Base-by-base conservation (phyloP, 2,888 invertebrate species). In the Metallyticus violacea region DNA sequence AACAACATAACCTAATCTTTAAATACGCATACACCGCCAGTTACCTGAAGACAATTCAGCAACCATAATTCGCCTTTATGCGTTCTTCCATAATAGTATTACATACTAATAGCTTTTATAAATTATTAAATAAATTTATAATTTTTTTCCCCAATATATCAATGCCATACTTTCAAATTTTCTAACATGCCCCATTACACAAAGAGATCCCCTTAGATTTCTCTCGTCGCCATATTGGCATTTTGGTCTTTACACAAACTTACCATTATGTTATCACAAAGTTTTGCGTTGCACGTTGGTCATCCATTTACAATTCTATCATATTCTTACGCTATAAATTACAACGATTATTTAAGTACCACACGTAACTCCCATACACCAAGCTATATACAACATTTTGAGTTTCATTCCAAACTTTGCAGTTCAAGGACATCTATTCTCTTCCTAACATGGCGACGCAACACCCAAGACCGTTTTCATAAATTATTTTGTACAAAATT, bases 241-340 rank as follows among this genome's bases (percentile, higher is more conserved):
- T 91, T 91, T 90, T 85, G 90, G 89, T 89, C 90, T 90, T 90
- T 90, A 91, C 91, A 90, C 91, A 90, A 92, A 93, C 93, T 93
- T 93, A 94, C 94, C 94, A 94, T 94, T 93, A 92, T 93, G 94
- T 93, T 94, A 94, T 95, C 94, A 93, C 93, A 93, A 94, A 93
- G 93, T 94, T 94, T 93, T 92, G 92, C 91, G 91, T 92, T 92
- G 92, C 91, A 92, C 91, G 90, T 90, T 90, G 91, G 92, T 92
- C 94, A 95, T 95, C 94, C 93, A 92, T 90, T 90, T 89, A 89
- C 91, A 91, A 92, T 91, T 93, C 92, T 91, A 91, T 90, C 91
- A 92, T 91, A 90, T 91, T 89, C 91, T 91, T 91, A 89, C 91
- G 91, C 90, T 91, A 91, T 91, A 90, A 90, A 91, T 90, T 90